Conservation (phyloP, 2,888 invertebrate genomes). For the Drosophila prostipennis region DNA sequence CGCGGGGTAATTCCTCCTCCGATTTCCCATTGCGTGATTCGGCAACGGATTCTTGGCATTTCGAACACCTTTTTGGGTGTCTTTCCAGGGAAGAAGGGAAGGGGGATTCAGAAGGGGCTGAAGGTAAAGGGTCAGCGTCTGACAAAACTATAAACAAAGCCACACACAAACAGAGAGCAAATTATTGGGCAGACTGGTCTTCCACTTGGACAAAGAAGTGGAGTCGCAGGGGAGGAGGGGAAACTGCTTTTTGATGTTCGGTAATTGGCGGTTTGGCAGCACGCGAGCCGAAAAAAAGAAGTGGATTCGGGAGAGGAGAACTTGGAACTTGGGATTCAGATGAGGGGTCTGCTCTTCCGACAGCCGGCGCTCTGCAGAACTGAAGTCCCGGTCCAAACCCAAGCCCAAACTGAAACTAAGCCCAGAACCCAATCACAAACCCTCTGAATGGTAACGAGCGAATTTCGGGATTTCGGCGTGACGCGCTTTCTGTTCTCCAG, state of each 20-base stretch:
- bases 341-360: conserved; percentile 56
- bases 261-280: conserved; percentile 80
- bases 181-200: conserved; percentile 65
- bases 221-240: conserved; percentile 33
- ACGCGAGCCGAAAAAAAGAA: conserved; percentile 66
- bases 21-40: conserved; percentile 65
- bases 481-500: conserved; percentile 68
- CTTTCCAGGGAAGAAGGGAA: conserved; percentile 12
- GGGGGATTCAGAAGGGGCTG: conserved; percentile 7
- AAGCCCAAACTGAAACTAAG: conserved; percentile 1
- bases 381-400: background rate
- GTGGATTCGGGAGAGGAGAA: conserved; percentile 19
- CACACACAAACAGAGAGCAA: conserved; percentile 70
- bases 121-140: conserved; percentile 27
- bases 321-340: conserved; percentile 1
- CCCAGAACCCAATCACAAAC: conserved; percentile 15
- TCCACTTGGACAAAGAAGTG: conserved; percentile 3
- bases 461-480: conserved; percentile 74
- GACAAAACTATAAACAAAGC: conserved; percentile 69
- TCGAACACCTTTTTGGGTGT: conserved; percentile 77
- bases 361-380: conserved; percentile 62
- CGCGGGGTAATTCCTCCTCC: conserved; percentile 29
- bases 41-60: conserved; percentile 70
- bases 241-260: conserved; percentile 78
- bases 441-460: conserved; percentile 71